Evolutionary conservation across 2,113 vertebrate species (phyloP).

Genomic region (Suncus etruscus): DNA sequence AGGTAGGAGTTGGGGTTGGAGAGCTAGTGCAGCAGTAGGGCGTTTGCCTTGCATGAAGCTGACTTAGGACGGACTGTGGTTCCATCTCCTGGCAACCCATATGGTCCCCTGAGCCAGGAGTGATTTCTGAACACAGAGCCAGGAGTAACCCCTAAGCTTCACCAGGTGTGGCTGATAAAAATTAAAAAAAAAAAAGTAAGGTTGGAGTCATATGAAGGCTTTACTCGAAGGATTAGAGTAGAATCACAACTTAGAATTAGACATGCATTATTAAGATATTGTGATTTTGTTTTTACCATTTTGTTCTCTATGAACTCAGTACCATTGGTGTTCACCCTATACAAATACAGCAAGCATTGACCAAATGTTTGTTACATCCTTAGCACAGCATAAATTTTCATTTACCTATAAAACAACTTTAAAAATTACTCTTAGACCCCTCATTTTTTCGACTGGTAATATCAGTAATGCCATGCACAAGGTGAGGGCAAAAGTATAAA

Average conservation of each 20-base stretch:
- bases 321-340: not conserved
- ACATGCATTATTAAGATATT: not conserved
- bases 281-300: not conserved
- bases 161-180: too few species aligned
- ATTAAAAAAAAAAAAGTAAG: conserved; percentile 3
- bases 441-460: not conserved
- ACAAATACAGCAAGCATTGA: not conserved
- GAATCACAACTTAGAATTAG: not conserved
- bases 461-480: not conserved
- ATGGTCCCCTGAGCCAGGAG: too few species aligned
- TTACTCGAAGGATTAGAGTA: not conserved
- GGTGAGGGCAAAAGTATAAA: not conserved
- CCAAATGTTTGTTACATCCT: not conserved
- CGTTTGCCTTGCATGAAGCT: too few species aligned
- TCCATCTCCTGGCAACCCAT: too few species aligned
- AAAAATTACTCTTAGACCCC: not conserved
- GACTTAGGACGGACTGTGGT: too few species aligned
- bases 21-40: too few species aligned
- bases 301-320: not conserved
- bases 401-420: not conserved
- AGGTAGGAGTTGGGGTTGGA: too few species aligned
- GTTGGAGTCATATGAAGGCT: not conserved
- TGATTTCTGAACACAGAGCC: too few species aligned
- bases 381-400: not conserved
- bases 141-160: too few species aligned